Conservation (phyloP, 2,888 invertebrate species). For the Mythimna albipuncta region DNA sequence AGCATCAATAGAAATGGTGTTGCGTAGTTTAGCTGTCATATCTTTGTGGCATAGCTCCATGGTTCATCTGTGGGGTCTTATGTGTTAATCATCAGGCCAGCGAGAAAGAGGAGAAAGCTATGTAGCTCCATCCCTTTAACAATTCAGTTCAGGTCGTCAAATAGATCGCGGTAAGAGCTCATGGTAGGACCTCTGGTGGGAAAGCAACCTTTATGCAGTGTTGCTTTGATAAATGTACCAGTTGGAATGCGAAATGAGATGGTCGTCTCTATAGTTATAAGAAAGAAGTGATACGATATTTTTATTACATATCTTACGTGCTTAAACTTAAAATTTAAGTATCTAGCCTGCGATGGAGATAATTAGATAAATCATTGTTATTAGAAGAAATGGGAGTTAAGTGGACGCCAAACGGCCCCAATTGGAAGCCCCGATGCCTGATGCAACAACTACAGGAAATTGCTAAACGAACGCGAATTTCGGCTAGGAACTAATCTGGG, state of each 20-base stretch:
- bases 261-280: neutral
- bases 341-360: neutral
- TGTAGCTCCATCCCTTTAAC: no score
- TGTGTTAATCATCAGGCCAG: no score
- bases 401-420: neutral
- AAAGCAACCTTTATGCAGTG: neutral
- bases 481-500: neutral
- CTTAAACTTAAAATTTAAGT: neutral
- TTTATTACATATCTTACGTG: neutral
- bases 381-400: neutral
- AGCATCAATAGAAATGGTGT: no score
- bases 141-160: no score
- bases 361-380: neutral
- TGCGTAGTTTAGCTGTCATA: no score
- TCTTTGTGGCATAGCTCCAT: no score
- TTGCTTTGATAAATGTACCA: neutral
- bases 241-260: neutral
- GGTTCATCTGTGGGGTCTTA: no score
- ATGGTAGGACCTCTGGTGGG: no score
- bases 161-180: no score
- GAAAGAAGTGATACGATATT: neutral
- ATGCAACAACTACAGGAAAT: constrained; percentile 17
- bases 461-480: neutral
- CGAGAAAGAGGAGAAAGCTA: no score
- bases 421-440: neutral